Evolutionary conservation across 2,888 invertebrate genomes (phyloP), one percentile per base, ranked within the genome.

Genomic region (Spisula subtruncata): DNA sequence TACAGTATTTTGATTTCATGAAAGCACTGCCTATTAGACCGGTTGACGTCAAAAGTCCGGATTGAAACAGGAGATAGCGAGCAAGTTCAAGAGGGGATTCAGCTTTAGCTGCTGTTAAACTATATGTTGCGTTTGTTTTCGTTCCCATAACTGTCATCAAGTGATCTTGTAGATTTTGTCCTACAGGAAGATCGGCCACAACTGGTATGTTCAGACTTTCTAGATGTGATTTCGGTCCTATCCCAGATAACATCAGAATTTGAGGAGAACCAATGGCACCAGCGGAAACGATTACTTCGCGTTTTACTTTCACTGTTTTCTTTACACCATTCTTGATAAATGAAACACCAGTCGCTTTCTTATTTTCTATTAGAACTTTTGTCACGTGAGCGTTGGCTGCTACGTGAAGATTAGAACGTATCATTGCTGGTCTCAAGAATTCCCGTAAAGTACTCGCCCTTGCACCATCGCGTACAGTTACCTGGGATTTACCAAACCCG

Each of bases 251-350:
- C 95, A 97, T 94, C 20, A 97, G 93, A 1, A 97, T 92, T 80
- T 96, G 95, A 5, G 97, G 96, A 0, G 96, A 95, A 56, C 96
- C 96, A 20, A 97, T 94, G 48, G 96, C 93, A 8, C 97, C 97
- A 18, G 96, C 97, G 35, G 95, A 96, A 29, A 96, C 92, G 35
- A 96, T 94, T 18, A 96, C 95, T 90, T 96, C 95, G 88, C 93
- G 92, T 56, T 89, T 89, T 71, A 94, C 94, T 75, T 93, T 89
- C 8, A 95, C 94, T 14, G 80, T 84, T 20, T 89, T 80, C 48
- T 91, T 56, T 12, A 88, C 91, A 29, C 93, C 93, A 79, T 93
- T 91, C 82, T 90, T 90, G 10, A 91, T 85, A 60, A 94, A 94
- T 86, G 95, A 90, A 25, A 96, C 94, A 1, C 95, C 95, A 20